phyloP scores from a whole-genome alignment of 2,113 vertebrate genomes.

The Theristicus caerulescens region DNA sequence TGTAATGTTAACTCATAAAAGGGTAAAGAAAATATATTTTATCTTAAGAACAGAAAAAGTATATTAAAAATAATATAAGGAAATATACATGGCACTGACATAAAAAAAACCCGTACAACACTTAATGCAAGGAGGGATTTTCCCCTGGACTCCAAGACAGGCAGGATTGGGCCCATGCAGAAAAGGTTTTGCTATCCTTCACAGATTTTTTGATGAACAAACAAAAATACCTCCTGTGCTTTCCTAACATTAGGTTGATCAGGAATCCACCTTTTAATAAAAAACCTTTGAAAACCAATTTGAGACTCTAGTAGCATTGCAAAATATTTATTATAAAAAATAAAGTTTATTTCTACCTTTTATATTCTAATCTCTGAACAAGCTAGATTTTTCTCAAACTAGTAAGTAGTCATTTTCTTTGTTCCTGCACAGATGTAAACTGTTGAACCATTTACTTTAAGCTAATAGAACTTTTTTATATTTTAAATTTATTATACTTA shows the following conservation, averaged over 20 bases:
- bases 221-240: background rate
- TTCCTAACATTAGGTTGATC: background rate
- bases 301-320: background rate
- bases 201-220: background rate
- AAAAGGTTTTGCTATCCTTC: background rate
- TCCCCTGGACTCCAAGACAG: background rate
- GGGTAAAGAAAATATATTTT: background rate
- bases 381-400: slow-evolving; percentile 46
- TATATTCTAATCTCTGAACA: slow-evolving; percentile 24
- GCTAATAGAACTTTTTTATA: slow-evolving; percentile 74
- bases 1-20: background rate
- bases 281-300: background rate
- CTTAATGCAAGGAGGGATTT: background rate
- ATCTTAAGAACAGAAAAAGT: background rate
- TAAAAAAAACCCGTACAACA: background rate
- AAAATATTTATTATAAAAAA: slow-evolving; percentile 14
- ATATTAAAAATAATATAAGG: background rate
- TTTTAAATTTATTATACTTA: slow-evolving; percentile 82
- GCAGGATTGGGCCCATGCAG: background rate
- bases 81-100: background rate
- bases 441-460: slow-evolving; percentile 78
- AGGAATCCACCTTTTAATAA: background rate
- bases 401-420: slow-evolving; percentile 53
- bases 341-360: slow-evolving; percentile 25
- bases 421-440: slow-evolving; percentile 75